Conservation (phyloP, 2,888 invertebrate species). For the Caradrina kadenii region DNA sequence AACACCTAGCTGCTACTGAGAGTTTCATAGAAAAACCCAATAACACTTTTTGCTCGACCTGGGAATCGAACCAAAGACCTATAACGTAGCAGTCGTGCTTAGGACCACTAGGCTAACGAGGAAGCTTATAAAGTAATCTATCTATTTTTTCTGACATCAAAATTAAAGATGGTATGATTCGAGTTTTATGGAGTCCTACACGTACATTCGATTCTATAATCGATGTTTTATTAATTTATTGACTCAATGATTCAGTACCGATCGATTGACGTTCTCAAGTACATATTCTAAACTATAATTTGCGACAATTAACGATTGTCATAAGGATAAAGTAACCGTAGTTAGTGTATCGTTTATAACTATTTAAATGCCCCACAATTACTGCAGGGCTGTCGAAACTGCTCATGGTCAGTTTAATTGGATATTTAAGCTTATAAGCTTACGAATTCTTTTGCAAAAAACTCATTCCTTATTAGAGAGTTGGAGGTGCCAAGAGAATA, state of each 20-base stretch:
- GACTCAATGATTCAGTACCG: conserved; percentile 30
- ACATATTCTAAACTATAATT: conserved; percentile 44
- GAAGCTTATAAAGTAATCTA: too few species aligned
- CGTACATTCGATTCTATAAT: neutral
- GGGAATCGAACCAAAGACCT: too few species aligned
- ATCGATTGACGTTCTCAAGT: conserved; percentile 25
- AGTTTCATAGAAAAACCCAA: too few species aligned
- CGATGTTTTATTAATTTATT: conserved; percentile 17
- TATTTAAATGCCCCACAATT: conserved; percentile 57
- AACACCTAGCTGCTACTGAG: too few species aligned
- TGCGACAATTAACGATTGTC: conserved; percentile 60
- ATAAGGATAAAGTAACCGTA: conserved; percentile 58
- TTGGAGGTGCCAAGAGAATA: neutral
- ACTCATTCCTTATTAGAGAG: neutral
- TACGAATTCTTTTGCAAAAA: neutral
- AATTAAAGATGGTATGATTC: too few species aligned
- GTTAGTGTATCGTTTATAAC: conserved; percentile 57
- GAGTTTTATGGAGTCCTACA: neutral
- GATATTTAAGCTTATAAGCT: neutral
- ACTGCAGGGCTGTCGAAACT: conserved; percentile 49
- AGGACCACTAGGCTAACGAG: too few species aligned
- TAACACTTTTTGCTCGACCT: too few species aligned
- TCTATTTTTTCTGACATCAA: too few species aligned
- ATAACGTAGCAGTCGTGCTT: too few species aligned
- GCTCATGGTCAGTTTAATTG: neutral